These are phyloP conservation scores for Acropternis orthonyx DNA, from an alignment of 2,797 vertebrate species.

Conservation along the genomic window DNA sequence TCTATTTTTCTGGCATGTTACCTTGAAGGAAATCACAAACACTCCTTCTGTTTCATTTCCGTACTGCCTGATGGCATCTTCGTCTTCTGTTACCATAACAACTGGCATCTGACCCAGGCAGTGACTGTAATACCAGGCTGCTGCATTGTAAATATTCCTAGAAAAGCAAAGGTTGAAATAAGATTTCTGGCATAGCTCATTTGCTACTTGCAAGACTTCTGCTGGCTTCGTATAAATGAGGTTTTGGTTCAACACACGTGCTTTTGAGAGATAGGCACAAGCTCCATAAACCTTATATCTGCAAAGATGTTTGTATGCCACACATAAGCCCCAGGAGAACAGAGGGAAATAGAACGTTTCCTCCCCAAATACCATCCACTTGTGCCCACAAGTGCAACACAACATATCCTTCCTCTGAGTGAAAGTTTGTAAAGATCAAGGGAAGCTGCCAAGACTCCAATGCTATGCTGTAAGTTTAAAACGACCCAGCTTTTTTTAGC, in stretches of 20 bases:
- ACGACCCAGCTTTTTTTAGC: background rate
- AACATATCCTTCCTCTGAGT: background rate
- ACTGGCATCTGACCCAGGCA: constrained; percentile 85
- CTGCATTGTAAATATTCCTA: constrained; percentile 92
- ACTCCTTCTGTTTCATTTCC: constrained; percentile 87
- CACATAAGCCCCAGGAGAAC: background rate
- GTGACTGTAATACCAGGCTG: constrained; percentile 94
- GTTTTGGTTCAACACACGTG: background rate
- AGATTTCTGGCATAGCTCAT: background rate
- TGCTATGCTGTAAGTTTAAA: background rate
- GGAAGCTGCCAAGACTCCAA: background rate
- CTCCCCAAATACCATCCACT: background rate
- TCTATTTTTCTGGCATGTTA: constrained; percentile 59
- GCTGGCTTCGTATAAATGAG: background rate
- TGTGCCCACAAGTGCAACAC: background rate
- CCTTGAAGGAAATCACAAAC: constrained; percentile 92
- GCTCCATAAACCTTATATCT: background rate
- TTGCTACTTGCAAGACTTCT: background rate
- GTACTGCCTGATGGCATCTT: constrained; percentile 79
- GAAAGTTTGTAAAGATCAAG: background rate
- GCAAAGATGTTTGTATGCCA: background rate
- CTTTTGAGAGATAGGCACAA: background rate
- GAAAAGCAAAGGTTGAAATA: constrained; percentile 28
- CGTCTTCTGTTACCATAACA: constrained; percentile 93
- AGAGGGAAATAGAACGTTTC: background rate